Conservation (phyloP, 2,888 invertebrate species). For the Blera fallax region DNA sequence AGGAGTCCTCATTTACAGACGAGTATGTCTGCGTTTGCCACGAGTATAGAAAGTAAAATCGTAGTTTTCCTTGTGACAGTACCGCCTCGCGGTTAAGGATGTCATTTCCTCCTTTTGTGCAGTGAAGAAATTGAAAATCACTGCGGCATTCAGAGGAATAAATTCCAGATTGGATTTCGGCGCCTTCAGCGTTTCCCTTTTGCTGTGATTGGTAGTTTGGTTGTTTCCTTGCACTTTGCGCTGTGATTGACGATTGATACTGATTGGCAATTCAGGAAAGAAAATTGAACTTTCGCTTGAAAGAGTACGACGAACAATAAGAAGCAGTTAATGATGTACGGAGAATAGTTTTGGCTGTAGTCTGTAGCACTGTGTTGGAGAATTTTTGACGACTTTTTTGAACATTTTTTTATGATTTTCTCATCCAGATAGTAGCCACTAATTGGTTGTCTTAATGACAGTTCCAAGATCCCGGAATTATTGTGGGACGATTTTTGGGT, state of each 20-base stretch:
- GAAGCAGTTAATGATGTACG: no score
- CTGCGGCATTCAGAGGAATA: conserved; percentile 22
- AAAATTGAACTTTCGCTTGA: background rate
- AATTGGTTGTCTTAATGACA: no score
- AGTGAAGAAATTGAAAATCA: conserved; percentile 50
- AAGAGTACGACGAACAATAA: no score
- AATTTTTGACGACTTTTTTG: no score
- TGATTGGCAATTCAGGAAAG: background rate
- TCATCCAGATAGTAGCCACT: no score
- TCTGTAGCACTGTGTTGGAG: no score
- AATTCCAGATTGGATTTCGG: conserved; percentile 47
- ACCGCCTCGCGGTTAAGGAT: conserved; percentile 6
- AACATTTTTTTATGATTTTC: no score
- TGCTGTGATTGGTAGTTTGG: conserved; percentile 3
- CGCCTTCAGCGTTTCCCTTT: conserved; percentile 20
- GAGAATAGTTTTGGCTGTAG: no score
- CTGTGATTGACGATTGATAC: conserved; percentile 24
- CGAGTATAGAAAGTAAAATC: background rate
- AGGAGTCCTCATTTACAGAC: no score
- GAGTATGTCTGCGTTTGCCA: conserved; percentile 49
- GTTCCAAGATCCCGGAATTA: no score
- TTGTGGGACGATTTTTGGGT: no score
- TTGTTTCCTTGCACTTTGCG: background rate
- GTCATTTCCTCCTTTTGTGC: conserved; percentile 42
- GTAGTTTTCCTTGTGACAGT: conserved; percentile 28